Evolutionary conservation across 2,113 vertebrate species (phyloP), one percentile per base, ranked within the genome.

Genomic region (Cacatua alba): DNA sequence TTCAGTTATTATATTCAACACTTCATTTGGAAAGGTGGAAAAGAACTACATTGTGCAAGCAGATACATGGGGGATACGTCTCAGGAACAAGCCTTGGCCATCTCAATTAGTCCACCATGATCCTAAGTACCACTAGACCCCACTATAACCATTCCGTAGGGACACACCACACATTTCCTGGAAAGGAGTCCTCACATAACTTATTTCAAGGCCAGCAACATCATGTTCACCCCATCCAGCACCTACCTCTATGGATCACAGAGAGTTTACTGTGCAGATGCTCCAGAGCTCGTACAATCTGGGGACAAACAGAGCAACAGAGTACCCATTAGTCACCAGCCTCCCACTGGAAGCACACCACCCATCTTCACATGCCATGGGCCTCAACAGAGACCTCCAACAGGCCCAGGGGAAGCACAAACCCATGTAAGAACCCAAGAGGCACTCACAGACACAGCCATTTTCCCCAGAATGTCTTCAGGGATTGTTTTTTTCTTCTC

Each of bases 211-310:
- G 70, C 11, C 68, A 77, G 57, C 18, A 63, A 80, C 60, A 71
- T 13, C 77, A 33, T 7, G 5, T 15, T 28, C 69, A 68, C 8
- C 53, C 67, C 82, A 86, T 10, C 39, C 90, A 76, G 70, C 23
- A 92, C 68, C 60, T 67, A 98, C 98, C 98, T 98, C 98, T 97
- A 55, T 98, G 98, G 87, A 98, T 98, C 64, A 98, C 98, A 0
- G 98, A 98, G 28, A 98, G 97, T 96, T 98, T 98, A 94, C 98
- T 98, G 88, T 98, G 98, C 88, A 98, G 97, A 60, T 98, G 98
- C 80, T 98, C 98, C 96, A 98, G 95, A 11, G 98, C 98, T 89
- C 98, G 97, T 65, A 98, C 98, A 39, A 98, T 97, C 98, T 98
- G 41, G 39, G 55, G 68, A 87, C 9, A 52, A 69, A 81, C 7